phyloP scores from a whole-genome alignment of 2,113 vertebrate species.

The Eubucco bourcierii region DNA sequence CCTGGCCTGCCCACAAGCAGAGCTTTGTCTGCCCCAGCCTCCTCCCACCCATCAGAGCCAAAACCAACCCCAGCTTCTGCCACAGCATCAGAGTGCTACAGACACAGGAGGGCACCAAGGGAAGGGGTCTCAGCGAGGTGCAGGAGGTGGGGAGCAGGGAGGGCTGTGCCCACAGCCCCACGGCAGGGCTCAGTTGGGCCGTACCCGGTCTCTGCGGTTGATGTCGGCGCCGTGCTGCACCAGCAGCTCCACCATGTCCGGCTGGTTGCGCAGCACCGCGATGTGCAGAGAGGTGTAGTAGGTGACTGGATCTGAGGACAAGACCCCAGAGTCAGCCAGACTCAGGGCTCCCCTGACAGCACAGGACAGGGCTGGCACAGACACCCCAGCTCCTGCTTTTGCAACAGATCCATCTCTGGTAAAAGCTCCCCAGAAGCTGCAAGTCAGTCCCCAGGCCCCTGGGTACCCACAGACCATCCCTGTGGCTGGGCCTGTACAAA shows the following conservation, averaged over 20 bases:
- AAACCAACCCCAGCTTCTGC: not conserved
- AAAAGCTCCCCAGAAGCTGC: not conserved
- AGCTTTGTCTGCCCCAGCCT: not conserved
- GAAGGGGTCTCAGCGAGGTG: fast-evolving
- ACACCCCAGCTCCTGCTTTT: not conserved
- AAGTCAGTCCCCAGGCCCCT: not conserved
- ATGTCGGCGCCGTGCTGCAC: slow-evolving; percentile 84
- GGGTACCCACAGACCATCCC: not conserved
- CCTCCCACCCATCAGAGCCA: fast-evolving
- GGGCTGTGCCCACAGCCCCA: not conserved
- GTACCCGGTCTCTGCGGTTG: slow-evolving; percentile 89
- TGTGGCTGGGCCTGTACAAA: not conserved
- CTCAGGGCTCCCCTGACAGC: not conserved
- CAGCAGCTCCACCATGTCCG: slow-evolving; percentile 83
- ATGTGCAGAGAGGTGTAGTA: slow-evolving; percentile 93
- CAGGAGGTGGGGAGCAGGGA: not conserved
- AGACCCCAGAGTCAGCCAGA: not conserved
- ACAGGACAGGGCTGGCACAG: not conserved
- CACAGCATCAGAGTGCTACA: fast-evolving
- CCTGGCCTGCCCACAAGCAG: fast-evolving
- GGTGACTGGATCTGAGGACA: slow-evolving; percentile 86
- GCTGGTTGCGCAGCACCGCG: slow-evolving; percentile 86
- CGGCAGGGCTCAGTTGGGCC: not conserved
- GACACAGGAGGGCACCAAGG: fast-evolving
- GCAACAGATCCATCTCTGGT: not conserved